Evolutionary conservation across 2,113 vertebrate species (phyloP), one percentile per base, ranked within the genome.

Genomic region (Syrrhaptes paradoxus): DNA sequence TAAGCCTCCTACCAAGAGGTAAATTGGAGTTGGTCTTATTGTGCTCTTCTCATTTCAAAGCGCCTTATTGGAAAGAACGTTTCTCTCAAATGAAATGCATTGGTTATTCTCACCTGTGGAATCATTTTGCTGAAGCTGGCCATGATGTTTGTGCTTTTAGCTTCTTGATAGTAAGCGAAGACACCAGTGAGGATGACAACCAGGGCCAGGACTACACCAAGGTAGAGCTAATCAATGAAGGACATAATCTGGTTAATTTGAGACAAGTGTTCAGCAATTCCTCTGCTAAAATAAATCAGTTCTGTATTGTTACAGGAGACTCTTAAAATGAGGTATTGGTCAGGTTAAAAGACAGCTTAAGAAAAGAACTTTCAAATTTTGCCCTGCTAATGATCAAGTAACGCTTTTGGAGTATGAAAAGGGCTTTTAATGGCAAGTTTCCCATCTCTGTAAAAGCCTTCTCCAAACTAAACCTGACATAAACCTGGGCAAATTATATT

Each of bases 141-240:
- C 98, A 98, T 98, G 92, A 98, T 98, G 88, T 98, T 98, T 32
- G 98, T 98, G 87, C 98, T 98, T 94, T 98, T 98, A 38, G 98
- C 98, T 94, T 98, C 98, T 95, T 98, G 98, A 54, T 98, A 98
- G 87, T 98, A 98, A 67, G 98, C 98, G 25, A 98, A 98, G 80
- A 98, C 91, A 5, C 98, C 98, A 0, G 98, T 98, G 65, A 98
- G 95, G 86, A 98, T 90, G 49, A 98, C 98, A 0, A 98, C 98
- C 36, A 97, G 34, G 6, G 97, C 97, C 36, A 98, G 97, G 75
- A 98, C 98, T 4, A 97, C 79, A 20, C 98, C 98, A 59, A 98
- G 92, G 84, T 98, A 98, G 46, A 98, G 97, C 98, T 98, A 83
- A 70, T 61, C 18, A 57, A 57, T 17, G 54, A 61, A 88, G 95